Evolutionary conservation across 2,113 vertebrate genomes (phyloP).

Genomic region (Mirounga angustirostris): DNA sequence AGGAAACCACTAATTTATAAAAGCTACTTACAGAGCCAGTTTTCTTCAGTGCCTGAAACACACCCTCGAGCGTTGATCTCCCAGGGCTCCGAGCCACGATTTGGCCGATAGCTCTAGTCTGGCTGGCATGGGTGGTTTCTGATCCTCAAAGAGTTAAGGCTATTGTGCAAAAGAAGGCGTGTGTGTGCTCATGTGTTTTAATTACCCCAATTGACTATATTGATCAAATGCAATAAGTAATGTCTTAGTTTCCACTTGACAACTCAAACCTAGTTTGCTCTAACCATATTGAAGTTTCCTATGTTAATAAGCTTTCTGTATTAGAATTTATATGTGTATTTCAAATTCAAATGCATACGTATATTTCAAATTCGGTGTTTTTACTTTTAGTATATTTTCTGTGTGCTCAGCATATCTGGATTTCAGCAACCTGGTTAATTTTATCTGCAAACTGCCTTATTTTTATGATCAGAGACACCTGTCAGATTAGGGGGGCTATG

Average conservation of each 20-base stretch:
- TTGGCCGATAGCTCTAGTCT: neutral
- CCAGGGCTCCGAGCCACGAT: too few species aligned
- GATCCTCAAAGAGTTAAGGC: neutral
- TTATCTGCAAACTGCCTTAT: neutral
- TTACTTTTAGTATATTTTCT: neutral
- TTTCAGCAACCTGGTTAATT: neutral
- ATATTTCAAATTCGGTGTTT: neutral
- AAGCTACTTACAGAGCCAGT: neutral
- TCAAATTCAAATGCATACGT: neutral
- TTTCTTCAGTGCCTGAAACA: neutral
- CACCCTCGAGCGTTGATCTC: neutral
- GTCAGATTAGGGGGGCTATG: neutral
- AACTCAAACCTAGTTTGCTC: neutral
- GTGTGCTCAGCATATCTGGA: neutral
- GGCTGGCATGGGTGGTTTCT: neutral
- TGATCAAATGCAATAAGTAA: slow-evolving; percentile 26
- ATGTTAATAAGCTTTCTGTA: neutral
- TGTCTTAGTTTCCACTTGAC: neutral
- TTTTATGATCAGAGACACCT: neutral
- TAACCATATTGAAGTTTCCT: neutral
- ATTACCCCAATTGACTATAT: neutral
- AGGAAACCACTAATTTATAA: neutral
- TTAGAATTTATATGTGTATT: neutral
- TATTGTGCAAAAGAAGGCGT: neutral
- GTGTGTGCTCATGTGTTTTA: neutral